Percentiles rank a stretch among this genome's conserved stretches.
Conservation (phyloP, 2,797 vertebrate genomes). For the Rhinophrynus dorsalis region DNA sequence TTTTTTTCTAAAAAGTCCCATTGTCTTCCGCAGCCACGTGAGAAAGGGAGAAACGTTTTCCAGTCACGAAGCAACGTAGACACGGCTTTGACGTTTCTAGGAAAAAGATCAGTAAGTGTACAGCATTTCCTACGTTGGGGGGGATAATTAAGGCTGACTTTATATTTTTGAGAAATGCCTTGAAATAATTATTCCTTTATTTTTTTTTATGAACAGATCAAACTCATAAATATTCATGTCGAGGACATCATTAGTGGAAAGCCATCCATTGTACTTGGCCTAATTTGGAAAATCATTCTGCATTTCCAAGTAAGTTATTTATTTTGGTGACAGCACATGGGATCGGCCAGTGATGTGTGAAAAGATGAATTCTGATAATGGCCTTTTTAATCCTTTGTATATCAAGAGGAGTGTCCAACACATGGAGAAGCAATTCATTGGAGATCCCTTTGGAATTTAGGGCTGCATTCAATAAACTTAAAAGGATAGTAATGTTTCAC, state of each 20-base stretch:
- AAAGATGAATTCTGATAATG: slow-evolving; percentile 1
- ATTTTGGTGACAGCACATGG: too few relatives aligned
- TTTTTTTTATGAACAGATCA: slow-evolving; percentile 77
- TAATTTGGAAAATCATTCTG: slow-evolving; percentile 94
- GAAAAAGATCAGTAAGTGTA: slow-evolving; percentile 81
- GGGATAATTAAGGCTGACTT: slow-evolving; percentile 28
- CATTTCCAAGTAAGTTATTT: slow-evolving; percentile 96
- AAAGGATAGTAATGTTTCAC: too few relatives aligned
- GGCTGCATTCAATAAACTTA: too few relatives aligned
- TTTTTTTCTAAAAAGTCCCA: too few relatives aligned
- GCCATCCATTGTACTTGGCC: slow-evolving; percentile 92
- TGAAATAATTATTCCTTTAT: slow-evolving; percentile 53
- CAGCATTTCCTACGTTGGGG: slow-evolving; percentile 19
- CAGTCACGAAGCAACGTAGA: slow-evolving; percentile 91
- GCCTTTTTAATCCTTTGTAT: too few relatives aligned
- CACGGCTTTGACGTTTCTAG: slow-evolving; percentile 85
- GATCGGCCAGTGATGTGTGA: slow-evolving; percentile 4
- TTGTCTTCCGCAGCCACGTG: slow-evolving; percentile 75
- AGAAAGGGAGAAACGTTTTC: slow-evolving; percentile 83
- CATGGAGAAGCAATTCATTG: too few relatives aligned
- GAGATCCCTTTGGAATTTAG: too few relatives aligned
- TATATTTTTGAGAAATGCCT: slow-evolving; percentile 45
- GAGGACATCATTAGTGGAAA: slow-evolving; percentile 92
- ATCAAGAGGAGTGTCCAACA: too few relatives aligned
- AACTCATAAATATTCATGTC: slow-evolving; percentile 96